Base-by-base conservation (phyloP, 2,113 vertebrate genomes). In the Circaetus cinerascens region DNA sequence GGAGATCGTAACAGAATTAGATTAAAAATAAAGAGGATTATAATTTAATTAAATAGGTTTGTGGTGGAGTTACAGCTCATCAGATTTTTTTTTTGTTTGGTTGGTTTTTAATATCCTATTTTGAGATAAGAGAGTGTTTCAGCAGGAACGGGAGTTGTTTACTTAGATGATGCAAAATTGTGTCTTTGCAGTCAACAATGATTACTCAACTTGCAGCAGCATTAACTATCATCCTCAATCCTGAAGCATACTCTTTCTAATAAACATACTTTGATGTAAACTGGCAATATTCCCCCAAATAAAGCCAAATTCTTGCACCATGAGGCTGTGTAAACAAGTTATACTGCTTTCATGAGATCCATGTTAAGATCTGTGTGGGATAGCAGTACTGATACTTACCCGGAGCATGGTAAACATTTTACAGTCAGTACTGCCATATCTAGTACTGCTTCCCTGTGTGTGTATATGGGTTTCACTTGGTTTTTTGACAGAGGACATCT, bases 11-110 rank as follows among this genome's bases (percentile, higher is more conserved):
- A 68, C 32, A 72, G 72, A 92, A 86, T 71, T 90, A 83, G 79
- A 86, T 82, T 93, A 63, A 55, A 97, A 97, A 74, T 90, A 84
- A 91, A 96, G 56, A 88, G 66, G 77, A 94, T 92, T 68, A 73
- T 72, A n/a, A 72, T 74, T 83, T 94, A 89, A 75, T 94, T 95
- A 76, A 72, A 80, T 53, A 87, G 20, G 14, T 95, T 88, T 72
- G 30, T 17, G 19, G 27, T 45, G 21, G 40, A 85, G n/a, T 53
- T 94, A 53, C 7, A 75, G 34, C 34, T 76, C 26, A 93, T 88
- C 71, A 69, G 74, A 55, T 32, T 40, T 32, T 5, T 22, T 67
- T 17, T 45, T 69, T 80, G 13, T 69, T 75, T 86, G 25, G 13
- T 55, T 25, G 50, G 69, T 66, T 25, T 53, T 72, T 66, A 59